phyloP scores from a whole-genome alignment of 2,888 invertebrate genomes.

The Lasioglossum leucozonium region DNA sequence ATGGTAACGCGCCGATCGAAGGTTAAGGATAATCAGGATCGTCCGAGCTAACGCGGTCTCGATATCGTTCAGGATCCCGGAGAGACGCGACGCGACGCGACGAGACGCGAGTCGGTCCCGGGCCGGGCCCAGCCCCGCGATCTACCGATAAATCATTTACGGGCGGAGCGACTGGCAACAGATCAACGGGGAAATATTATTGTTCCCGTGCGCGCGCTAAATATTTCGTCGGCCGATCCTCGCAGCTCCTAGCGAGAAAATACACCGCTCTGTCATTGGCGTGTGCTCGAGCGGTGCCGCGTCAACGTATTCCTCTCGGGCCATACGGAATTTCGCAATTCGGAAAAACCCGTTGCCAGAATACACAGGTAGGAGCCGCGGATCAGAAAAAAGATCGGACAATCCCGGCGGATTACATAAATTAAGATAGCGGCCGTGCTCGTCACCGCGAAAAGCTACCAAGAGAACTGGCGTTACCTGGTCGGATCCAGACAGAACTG shows the following conservation, averaged over 20 bases:
- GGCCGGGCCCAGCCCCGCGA: not conserved
- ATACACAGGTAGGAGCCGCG: not conserved
- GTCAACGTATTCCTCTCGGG: constrained; percentile 25
- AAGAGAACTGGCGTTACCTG: not conserved
- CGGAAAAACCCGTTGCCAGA: constrained; percentile 49
- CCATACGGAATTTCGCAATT: constrained; percentile 38
- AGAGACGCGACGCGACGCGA: no score
- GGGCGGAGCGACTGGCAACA: constrained; percentile 43
- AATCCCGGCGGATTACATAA: constrained; percentile 3
- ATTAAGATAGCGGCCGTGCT: not conserved
- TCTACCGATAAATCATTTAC: constrained; percentile 35
- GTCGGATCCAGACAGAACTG: not conserved
- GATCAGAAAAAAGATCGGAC: not conserved
- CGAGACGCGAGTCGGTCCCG: not conserved
- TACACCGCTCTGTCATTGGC: constrained; percentile 34
- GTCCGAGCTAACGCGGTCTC: not conserved
- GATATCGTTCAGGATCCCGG: not conserved
- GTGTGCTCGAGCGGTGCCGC: constrained; percentile 2
- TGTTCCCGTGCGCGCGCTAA: constrained; percentile 27
- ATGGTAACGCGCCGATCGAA: constrained; percentile 53
- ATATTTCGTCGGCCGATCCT: constrained; percentile 47
- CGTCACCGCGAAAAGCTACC: not conserved
- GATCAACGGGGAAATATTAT: constrained; percentile 45
- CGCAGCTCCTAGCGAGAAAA: constrained; percentile 30
- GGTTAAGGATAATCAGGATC: constrained; percentile 58